These are phyloP conservation scores for Calameuta pallipes DNA, from an alignment of 2,888 invertebrate species.

Conservation along the genomic window DNA sequence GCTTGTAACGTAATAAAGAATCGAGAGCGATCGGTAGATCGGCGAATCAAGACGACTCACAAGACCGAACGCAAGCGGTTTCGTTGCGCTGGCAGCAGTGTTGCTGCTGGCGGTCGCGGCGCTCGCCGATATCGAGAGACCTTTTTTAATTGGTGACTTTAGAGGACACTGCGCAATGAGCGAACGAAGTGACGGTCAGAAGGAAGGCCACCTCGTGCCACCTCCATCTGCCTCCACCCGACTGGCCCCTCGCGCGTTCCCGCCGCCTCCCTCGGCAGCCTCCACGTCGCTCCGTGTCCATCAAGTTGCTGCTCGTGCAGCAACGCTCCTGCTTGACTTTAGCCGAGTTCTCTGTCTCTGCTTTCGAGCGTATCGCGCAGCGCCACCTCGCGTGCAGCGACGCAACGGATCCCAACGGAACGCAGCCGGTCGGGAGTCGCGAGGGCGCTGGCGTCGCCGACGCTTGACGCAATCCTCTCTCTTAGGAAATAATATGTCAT, in stretches of 20 bases:
- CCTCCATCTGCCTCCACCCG: background rate
- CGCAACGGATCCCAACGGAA: conserved; percentile 3
- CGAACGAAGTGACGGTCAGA: conserved; percentile 27
- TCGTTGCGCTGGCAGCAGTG: conserved; percentile 1
- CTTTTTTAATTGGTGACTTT: conserved; percentile 30
- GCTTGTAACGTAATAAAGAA: background rate
- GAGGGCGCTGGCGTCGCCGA: conserved; percentile 16
- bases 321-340: background rate
- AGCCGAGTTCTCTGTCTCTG: background rate
- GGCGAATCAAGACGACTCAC: background rate
- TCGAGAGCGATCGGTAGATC: background rate
- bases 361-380: background rate
- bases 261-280: background rate
- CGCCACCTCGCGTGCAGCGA: conserved; percentile 12
- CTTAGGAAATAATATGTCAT: conserved; percentile 20
- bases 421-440: background rate
- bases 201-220: conserved; percentile 25
- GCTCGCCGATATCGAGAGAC: conserved; percentile 3
- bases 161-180: conserved; percentile 28
- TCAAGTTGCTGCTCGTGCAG: background rate
- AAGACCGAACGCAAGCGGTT: background rate
- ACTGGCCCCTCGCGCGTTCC: background rate
- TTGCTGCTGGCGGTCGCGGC: conserved; percentile 24
- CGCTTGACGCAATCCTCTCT: conserved; percentile 24
- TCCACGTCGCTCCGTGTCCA: background rate